These are phyloP conservation scores for Melanotaenia nigrans DNA, from an alignment of 2,797 vertebrate genomes.

Conservation along the genomic window DNA sequence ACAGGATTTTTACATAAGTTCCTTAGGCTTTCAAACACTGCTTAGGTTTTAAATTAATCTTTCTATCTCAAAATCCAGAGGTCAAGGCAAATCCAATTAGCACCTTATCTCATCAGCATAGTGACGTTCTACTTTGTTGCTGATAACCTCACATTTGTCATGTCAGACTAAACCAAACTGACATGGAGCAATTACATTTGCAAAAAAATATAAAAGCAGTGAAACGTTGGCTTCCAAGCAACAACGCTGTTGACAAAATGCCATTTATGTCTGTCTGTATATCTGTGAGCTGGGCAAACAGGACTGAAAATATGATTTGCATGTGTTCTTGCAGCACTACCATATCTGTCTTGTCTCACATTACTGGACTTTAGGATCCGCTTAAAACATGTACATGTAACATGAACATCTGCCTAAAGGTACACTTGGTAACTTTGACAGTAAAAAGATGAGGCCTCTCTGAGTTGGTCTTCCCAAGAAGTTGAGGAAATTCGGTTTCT, in stretches of 20 bases:
- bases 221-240: not conserved
- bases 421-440: not conserved
- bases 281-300: constrained; percentile 11
- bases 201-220: too few relatives aligned
- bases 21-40: too few relatives aligned
- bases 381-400: not conserved
- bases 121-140: not conserved
- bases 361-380: not conserved
- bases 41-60: too few relatives aligned
- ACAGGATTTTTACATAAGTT: too few relatives aligned
- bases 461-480: too few relatives aligned
- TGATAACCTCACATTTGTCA: not conserved
- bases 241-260: not conserved
- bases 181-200: too few relatives aligned
- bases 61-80: too few relatives aligned
- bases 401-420: constrained; percentile 1
- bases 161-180: too few relatives aligned
- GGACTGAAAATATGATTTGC: constrained; percentile 32
- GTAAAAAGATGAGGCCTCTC: not conserved
- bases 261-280: not conserved
- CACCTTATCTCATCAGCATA: not conserved
- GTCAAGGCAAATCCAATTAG: too few relatives aligned
- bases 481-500: too few relatives aligned
- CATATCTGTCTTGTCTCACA: not conserved
- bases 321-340: constrained; percentile 13